Percentiles rank a stretch among this genome's conserved stretches.
phyloP scores from a whole-genome alignment of 1,140 invertebrate genomes.

The Daktulosphaira vitifoliae region DNA sequence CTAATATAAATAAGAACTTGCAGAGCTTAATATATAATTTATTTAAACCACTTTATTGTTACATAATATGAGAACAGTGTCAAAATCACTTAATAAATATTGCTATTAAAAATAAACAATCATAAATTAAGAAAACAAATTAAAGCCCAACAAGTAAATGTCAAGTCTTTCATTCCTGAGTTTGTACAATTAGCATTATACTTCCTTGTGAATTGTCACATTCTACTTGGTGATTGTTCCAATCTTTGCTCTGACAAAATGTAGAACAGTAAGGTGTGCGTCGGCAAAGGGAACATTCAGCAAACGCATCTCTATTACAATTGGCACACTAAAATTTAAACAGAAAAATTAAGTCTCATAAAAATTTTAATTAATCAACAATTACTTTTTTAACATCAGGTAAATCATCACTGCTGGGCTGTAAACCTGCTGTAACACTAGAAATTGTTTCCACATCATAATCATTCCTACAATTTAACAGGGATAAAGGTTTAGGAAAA shows the following conservation, averaged over 20 bases:
- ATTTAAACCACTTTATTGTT: too few species aligned
- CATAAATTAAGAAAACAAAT: not conserved
- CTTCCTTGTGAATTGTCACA: constrained; percentile 55
- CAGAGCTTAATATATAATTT: too few species aligned
- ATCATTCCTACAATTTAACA: constrained; percentile 16
- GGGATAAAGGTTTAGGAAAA: not conserved
- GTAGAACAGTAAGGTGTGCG: constrained; percentile 77
- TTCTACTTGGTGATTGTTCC: constrained; percentile 73
- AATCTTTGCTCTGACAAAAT: constrained; percentile 80
- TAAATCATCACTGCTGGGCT: constrained; percentile 1
- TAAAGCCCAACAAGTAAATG: not conserved
- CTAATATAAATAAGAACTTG: too few species aligned
- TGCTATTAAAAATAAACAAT: not conserved
- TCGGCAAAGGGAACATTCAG: constrained; percentile 74
- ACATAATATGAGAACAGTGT: too few species aligned
- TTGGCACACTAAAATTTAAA: constrained; percentile 62
- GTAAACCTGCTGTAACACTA: constrained; percentile 5
- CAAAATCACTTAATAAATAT: too few species aligned
- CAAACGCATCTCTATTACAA: constrained; percentile 72
- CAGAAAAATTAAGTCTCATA: not conserved
- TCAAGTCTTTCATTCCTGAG: constrained; percentile 34
- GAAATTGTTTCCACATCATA: constrained; percentile 29
- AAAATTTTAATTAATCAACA: constrained; percentile 26
- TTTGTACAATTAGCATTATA: constrained; percentile 53
- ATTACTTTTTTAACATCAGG: constrained; percentile 27